phyloP scores from a whole-genome alignment of 2,113 vertebrate species.

The Origma solitaria region DNA sequence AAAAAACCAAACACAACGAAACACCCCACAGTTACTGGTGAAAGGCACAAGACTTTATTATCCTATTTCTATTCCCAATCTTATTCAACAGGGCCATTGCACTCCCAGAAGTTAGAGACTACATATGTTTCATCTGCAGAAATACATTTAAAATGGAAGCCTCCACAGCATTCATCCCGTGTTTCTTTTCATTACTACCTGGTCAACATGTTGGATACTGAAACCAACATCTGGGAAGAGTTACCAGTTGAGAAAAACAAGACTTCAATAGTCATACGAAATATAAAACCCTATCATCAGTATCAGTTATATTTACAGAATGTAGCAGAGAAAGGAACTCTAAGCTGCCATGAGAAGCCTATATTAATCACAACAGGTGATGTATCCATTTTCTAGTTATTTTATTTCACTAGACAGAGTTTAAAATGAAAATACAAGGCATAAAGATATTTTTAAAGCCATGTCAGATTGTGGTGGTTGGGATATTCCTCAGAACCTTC shows the following conservation, averaged over 20 bases:
- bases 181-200: conserved; percentile 70
- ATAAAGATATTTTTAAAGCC: neutral
- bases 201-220: conserved; percentile 68
- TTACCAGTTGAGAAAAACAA: conserved; percentile 62
- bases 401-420: neutral
- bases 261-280: conserved; percentile 60
- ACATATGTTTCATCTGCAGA: conserved; percentile 65
- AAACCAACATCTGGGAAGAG: conserved; percentile 45
- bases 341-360: conserved; percentile 69
- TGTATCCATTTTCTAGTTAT: neutral
- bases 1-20: neutral
- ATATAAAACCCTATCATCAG: conserved; percentile 71
- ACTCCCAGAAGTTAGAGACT: conserved; percentile 70
- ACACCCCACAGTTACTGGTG: neutral
- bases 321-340: conserved; percentile 68
- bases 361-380: conserved; percentile 77
- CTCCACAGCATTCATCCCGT: conserved; percentile 34
- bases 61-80: neutral
- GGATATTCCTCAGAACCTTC: neutral
- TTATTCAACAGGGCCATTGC: conserved; percentile 70
- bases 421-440: neutral
- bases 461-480: neutral
- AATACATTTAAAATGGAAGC: conserved; percentile 74
- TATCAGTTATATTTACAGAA: conserved; percentile 78
- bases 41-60: neutral